Evolutionary conservation across 2,888 invertebrate genomes (phyloP).

Genomic region (Acrobasis suavella): DNA sequence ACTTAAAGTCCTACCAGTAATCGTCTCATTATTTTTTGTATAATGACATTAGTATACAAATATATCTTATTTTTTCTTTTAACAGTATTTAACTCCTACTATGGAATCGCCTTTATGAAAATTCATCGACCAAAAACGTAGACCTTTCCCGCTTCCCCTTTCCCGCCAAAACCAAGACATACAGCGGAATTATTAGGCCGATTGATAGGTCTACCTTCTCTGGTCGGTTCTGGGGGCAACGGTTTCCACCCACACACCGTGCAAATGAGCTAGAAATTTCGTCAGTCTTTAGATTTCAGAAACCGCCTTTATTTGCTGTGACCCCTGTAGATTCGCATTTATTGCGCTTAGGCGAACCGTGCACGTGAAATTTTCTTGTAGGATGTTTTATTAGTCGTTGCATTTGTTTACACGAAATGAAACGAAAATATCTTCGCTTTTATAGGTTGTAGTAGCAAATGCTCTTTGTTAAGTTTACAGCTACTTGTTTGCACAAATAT

Average conservation of each 20-base stretch:
- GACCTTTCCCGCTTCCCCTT: slow-evolving; percentile 45
- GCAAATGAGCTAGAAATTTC: slow-evolving; percentile 40
- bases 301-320: slow-evolving; percentile 14
- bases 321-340: slow-evolving; percentile 9
- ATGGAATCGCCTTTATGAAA: slow-evolving; percentile 3
- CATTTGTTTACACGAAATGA: not conserved
- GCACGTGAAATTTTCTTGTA: slow-evolving; percentile 1
- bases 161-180: slow-evolving; percentile 1
- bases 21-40: too few relatives aligned
- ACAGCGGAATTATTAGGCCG: slow-evolving; percentile 18
- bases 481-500: too few relatives aligned
- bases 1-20: too few relatives aligned
- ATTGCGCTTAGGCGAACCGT: slow-evolving; percentile 9
- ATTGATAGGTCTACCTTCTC: slow-evolving; percentile 35
- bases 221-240: slow-evolving; percentile 57
- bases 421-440: too few relatives aligned
- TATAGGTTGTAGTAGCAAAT: too few relatives aligned
- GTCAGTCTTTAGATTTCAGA: slow-evolving; percentile 27
- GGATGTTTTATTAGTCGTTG: not conserved
- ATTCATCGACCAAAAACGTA: slow-evolving; percentile 5
- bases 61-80: too few relatives aligned
- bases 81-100: not conserved
- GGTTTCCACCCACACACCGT: slow-evolving; percentile 55
- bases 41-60: not conserved
- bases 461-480: too few relatives aligned